phyloP scores from a whole-genome alignment of 1,140 invertebrate genomes.

The Pseudomyrmex gracilis region DNA sequence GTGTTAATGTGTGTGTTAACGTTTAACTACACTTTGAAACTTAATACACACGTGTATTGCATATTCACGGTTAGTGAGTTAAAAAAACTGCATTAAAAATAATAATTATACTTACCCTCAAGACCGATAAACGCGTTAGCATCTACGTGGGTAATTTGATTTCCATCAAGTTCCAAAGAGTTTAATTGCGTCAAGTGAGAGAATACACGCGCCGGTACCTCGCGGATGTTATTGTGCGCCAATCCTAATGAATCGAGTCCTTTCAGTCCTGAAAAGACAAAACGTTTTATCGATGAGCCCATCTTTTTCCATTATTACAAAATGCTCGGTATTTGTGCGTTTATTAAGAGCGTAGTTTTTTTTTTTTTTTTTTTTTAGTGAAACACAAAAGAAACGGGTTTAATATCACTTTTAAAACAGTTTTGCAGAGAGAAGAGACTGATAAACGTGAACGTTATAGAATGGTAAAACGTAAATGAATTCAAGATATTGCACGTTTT shows the following conservation, averaged over 20 bases:
- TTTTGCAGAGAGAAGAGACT: too few species aligned
- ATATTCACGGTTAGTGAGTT: not conserved
- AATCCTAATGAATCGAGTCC: conserved; percentile 93
- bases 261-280: conserved; percentile 87
- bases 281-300: conserved; percentile 52
- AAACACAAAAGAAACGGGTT: not conserved
- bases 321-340: conserved; percentile 29
- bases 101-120: conserved; percentile 88
- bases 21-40: too few species aligned
- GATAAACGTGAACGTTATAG: too few species aligned
- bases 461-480: too few species aligned
- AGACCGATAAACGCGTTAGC: conserved; percentile 93
- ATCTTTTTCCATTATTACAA: conserved; percentile 33
- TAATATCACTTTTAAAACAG: too few species aligned
- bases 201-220: conserved; percentile 92
- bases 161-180: conserved; percentile 94
- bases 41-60: too few species aligned
- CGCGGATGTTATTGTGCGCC: conserved; percentile 92
- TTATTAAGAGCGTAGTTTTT: conserved; percentile 23
- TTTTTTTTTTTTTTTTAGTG: too few species aligned
- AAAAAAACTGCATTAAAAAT: conserved; percentile 9
- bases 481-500: not conserved
- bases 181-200: conserved; percentile 92
- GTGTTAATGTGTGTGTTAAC: too few species aligned
- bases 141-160: conserved; percentile 92